Evolutionary conservation across 2,888 invertebrate genomes (phyloP).

Genomic region (Limnephilus marmoratus): DNA sequence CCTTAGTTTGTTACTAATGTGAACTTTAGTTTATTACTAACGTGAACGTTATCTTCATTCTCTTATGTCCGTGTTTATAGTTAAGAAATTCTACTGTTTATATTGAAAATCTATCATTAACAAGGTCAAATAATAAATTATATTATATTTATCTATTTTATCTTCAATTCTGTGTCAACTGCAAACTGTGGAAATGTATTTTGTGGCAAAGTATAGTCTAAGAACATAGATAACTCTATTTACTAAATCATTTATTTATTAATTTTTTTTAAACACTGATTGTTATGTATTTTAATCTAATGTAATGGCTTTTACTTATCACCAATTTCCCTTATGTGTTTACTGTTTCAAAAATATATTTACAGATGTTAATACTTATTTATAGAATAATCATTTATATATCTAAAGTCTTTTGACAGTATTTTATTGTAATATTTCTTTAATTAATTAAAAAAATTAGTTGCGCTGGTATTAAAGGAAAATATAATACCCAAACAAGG

Average conservation of each 20-base stretch:
- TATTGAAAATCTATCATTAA: neutral
- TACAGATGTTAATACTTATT: neutral
- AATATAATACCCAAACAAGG: neutral
- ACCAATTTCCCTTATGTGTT: neutral
- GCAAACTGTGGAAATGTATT: neutral
- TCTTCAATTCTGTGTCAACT: slow-evolving; percentile 14
- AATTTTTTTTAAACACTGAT: neutral
- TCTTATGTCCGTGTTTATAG: slow-evolving; percentile 28
- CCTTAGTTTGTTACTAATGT: no score
- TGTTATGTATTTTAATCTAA: neutral
- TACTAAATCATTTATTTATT: neutral
- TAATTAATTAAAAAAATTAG: neutral
- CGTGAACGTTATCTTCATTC: neutral
- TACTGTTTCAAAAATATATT: neutral
- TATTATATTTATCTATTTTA: neutral
- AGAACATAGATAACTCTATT: neutral
- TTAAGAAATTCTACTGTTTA: neutral
- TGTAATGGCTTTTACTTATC: neutral
- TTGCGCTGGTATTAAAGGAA: neutral
- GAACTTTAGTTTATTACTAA: no score
- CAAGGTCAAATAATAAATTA: neutral
- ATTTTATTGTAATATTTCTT: neutral
- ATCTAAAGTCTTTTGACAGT: neutral
- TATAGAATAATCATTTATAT: no score
- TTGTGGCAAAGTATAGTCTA: neutral